Percentiles rank a stretch among this genome's conserved stretches.
These are phyloP conservation scores for Halcyon badia DNA, from an alignment of 2,797 vertebrate genomes.

Conservation along the genomic window DNA sequence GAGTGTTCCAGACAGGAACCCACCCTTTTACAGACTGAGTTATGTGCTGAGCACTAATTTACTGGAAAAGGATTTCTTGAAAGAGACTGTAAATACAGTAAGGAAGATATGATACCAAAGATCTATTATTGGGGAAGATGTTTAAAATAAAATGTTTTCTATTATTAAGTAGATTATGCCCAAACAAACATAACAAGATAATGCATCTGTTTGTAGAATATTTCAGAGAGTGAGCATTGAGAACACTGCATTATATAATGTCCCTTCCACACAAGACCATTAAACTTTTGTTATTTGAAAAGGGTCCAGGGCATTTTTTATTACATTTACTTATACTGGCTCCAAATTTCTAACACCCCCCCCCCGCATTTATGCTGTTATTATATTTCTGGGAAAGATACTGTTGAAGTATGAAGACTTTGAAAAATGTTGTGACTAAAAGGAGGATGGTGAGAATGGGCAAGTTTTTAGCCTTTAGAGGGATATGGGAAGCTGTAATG, in stretches of 20 bases:
- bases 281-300: not conserved
- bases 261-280: not conserved
- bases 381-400: not conserved
- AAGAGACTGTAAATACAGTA: not conserved
- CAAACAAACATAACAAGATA: not conserved
- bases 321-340: not conserved
- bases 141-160: not conserved
- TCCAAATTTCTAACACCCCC: not conserved
- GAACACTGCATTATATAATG: not conserved
- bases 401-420: not conserved
- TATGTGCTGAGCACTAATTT: not conserved
- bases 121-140: accelerated
- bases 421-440: not conserved
- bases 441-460: not conserved
- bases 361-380: not conserved
- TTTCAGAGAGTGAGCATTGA: not conserved
- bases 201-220: not conserved
- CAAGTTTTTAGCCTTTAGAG: not conserved
- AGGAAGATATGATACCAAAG: not conserved
- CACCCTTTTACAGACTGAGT: not conserved
- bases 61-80: not conserved
- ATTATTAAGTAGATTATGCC: not conserved
- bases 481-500: not conserved
- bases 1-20: not conserved
- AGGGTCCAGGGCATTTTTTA: not conserved